phyloP scores from a whole-genome alignment of 2,797 vertebrate genomes.

The Mastacembelus armatus region DNA sequence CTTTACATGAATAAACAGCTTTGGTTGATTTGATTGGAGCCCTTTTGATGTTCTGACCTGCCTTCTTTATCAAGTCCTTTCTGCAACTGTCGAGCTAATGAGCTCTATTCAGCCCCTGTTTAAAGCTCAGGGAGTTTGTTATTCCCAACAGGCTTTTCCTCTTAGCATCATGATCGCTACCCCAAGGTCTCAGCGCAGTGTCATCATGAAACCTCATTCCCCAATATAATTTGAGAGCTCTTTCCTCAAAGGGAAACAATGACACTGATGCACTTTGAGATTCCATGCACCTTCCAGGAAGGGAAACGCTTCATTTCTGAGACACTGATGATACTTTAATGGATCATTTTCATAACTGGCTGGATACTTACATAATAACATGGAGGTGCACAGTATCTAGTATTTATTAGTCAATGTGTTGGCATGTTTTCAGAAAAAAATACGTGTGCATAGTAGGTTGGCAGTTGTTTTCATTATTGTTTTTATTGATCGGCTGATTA shows the following conservation, averaged over 20 bases:
- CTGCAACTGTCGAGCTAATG: slow-evolving; percentile 66
- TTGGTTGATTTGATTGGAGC: slow-evolving; percentile 70
- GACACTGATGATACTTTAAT: slow-evolving; percentile 30
- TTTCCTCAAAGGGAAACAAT: slow-evolving; percentile 74
- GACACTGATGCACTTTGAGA: slow-evolving; percentile 64
- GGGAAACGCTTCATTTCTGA: slow-evolving; percentile 60
- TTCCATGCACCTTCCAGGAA: slow-evolving; percentile 62
- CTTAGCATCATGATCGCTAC: slow-evolving; percentile 75
- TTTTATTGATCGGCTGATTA: background rate
- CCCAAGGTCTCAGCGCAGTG: slow-evolving; percentile 66
- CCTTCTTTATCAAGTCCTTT: slow-evolving; percentile 72
- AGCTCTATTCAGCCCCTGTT: slow-evolving; percentile 61
- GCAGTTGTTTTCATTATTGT: background rate
- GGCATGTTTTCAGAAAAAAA: slow-evolving; percentile 18
- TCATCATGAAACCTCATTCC: slow-evolving; percentile 71
- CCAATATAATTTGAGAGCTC: slow-evolving; percentile 68
- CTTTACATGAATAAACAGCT: slow-evolving; percentile 77
- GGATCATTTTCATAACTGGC: slow-evolving; percentile 39
- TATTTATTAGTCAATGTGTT: background rate
- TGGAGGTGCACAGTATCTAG: background rate
- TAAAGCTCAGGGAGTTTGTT: slow-evolving; percentile 64
- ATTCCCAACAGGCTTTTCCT: slow-evolving; percentile 67
- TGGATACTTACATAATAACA: slow-evolving; percentile 43
- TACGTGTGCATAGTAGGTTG: background rate
- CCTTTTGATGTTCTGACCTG: slow-evolving; percentile 79